Base-by-base conservation (phyloP, 2,113 vertebrate species). In the Spheniscus mendiculus region DNA sequence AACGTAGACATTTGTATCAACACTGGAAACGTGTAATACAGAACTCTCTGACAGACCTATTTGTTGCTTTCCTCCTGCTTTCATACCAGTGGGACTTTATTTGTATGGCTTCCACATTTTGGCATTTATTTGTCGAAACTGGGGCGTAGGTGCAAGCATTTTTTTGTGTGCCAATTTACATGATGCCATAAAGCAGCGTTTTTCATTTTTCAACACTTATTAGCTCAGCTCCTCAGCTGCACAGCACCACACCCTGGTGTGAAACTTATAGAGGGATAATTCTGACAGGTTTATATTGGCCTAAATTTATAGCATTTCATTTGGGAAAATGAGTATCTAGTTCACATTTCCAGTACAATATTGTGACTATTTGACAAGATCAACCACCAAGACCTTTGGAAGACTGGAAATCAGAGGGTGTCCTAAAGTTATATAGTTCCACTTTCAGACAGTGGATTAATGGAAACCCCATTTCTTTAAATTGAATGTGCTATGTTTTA, bases 221-320 rank as follows among this genome's bases (percentile, higher is more conserved):
- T 98, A 98, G 95, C 92, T 98, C 97, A 97, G 95, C 92, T 98
- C 69, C 86, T 98, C 97, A 98, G 96, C 97, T 98, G 95, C 85
- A 93, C 20, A 92, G 90, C 92, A 97, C 97, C 98, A 98, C 95
- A 44, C 96, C 97, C 97, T 97, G 90, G 89, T 89, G 89, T 97
- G 96, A 98, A 97, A 92, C 80, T 83, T 96, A 38, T 2, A 95
- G 93, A 97, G 79, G 66, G 81, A 88, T 92, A 95, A 92, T 93
- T 97, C 95, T 96, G 95, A 95, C 89, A 94, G 91, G 95, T 97
- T 98, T 97, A 96, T 91, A 58, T 95, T 97, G 59, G 70, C 86
- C 89, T 95, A 88, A 96, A 97, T 98, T 96, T 96, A 89, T 95
- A 87, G 38, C 49, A 80, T 97, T 98, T 97, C 38, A 59, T 97